These are phyloP conservation scores for Danaus melanippus DNA, from an alignment of 1,140 invertebrate genomes.

Conservation along the genomic window DNA sequence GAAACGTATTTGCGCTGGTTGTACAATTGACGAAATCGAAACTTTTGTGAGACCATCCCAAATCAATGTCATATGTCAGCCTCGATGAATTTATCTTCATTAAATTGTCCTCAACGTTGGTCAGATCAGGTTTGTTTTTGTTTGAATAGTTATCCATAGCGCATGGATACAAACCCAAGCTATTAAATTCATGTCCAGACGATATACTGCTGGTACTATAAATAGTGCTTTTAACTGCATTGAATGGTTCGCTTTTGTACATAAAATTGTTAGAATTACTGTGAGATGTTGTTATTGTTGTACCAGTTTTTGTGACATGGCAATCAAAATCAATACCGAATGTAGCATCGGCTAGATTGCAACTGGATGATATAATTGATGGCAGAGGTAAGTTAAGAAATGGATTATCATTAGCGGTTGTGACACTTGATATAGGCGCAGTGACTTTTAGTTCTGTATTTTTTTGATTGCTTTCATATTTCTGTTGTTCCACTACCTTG, in stretches of 20 bases:
- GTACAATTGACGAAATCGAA: slow-evolving; percentile 62
- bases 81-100: slow-evolving; percentile 65
- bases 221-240: slow-evolving; percentile 51
- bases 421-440: slow-evolving; percentile 8
- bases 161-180: slow-evolving; percentile 57
- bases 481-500: slow-evolving; percentile 37
- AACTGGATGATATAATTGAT: slow-evolving; percentile 45
- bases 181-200: slow-evolving; percentile 60
- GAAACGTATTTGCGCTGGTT: slow-evolving; percentile 46
- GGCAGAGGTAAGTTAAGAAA: slow-evolving; percentile 55
- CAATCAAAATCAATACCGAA: slow-evolving; percentile 61
- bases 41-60: slow-evolving; percentile 65
- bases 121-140: slow-evolving; percentile 58
- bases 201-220: slow-evolving; percentile 62
- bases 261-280: slow-evolving; percentile 50
- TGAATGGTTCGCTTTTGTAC: slow-evolving; percentile 61
- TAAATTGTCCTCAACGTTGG: slow-evolving; percentile 57
- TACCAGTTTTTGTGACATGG: slow-evolving; percentile 44
- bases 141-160: slow-evolving; percentile 61
- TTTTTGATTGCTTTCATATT: slow-evolving; percentile 39
- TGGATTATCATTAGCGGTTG: slow-evolving; percentile 40
- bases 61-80: slow-evolving; percentile 63
- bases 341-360: slow-evolving; percentile 38
- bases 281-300: slow-evolving; percentile 40
- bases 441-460: slow-evolving; percentile 29